Base-by-base conservation (phyloP, 2,888 invertebrate species). In the Ormyrus pomaceus region DNA sequence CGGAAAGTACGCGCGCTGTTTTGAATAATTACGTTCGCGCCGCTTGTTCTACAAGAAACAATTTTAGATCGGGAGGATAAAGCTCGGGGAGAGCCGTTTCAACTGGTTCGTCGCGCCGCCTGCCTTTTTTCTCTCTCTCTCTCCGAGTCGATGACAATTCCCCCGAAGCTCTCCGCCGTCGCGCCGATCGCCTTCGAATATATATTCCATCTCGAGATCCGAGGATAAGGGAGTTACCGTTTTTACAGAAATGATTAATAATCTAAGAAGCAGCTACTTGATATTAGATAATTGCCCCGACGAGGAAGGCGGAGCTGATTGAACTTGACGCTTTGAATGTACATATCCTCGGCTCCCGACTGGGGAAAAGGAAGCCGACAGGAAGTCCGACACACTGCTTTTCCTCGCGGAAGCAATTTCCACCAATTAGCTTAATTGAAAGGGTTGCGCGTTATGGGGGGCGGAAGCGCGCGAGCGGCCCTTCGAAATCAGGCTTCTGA, bases 1-100 rank as follows among this genome's bases (percentile, higher is more conserved):
- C 34, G 19, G 62, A 53, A 62, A 65, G n/a, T 19, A 65, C 59
- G 45, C n/a, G 53, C 56, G 13, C 66, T 66, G 53, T 61, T 73
- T 78, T 66, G 78, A 78, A 78, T 78, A 78, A 78, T 78, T 78
- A 78, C 50, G 55, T 45, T 62, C 53, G 66, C 78, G 78, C 66
- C 45, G 68, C 68, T 73, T 62, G 72, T 73, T 73, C 55, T 46
- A 68, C 48, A 61, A 65, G 51, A 68, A 72, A 65, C 68, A 73
- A 71, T 78, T 78, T 55, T 4, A 78, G 77, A 78, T 78, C 72
- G 48, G 5, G 0, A 0, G 34, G 72, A 78, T 72, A 66, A 59
- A 45, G 11, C 46, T n/a, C 11, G n/a, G 11, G n/a, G 34, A 34
- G 34, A 34, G 34, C 34, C 4, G 6, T 61, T 66, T 71, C 46